These are phyloP conservation scores for Helicoverpa zea DNA, from an alignment of 1,140 invertebrate genomes.

Conservation along the genomic window DNA sequence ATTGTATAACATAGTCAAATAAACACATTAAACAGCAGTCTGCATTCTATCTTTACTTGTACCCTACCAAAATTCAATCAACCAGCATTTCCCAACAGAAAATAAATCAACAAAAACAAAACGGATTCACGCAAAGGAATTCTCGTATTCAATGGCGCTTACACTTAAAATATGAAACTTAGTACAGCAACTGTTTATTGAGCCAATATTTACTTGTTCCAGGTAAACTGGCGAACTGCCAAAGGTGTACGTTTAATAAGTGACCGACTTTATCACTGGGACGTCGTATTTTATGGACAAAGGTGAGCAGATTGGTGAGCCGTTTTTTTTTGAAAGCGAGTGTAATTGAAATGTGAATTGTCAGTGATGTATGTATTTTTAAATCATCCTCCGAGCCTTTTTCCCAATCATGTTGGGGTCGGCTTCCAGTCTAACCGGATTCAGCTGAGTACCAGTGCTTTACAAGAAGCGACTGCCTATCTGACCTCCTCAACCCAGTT, in stretches of 20 bases:
- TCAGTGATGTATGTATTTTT: too few relatives aligned
- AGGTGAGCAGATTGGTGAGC: background rate
- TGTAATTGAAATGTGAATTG: background rate
- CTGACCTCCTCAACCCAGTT: too few relatives aligned
- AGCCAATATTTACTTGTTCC: conserved; percentile 54
- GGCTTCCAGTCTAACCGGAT: too few relatives aligned
- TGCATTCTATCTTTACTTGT: too few relatives aligned
- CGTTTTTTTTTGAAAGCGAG: background rate
- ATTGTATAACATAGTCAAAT: too few relatives aligned
- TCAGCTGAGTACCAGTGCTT: too few relatives aligned
- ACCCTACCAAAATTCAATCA: background rate
- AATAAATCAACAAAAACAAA: background rate
- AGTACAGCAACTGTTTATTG: conserved; percentile 40
- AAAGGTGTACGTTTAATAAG: conserved; percentile 57
- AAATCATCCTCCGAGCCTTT: too few relatives aligned
- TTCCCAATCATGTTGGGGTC: too few relatives aligned
- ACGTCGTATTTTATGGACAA: background rate
- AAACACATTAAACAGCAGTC: too few relatives aligned
- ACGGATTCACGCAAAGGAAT: conserved; percentile 8
- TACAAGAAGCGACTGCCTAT: too few relatives aligned
- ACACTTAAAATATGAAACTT: conserved; percentile 42
- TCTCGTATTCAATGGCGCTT: conserved; percentile 13
- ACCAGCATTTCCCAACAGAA: background rate
- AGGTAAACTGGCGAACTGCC: conserved; percentile 59
- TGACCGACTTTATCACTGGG: conserved; percentile 51